Evolutionary conservation across 2,888 invertebrate species (phyloP).

Genomic region (Xylota segnis): DNA sequence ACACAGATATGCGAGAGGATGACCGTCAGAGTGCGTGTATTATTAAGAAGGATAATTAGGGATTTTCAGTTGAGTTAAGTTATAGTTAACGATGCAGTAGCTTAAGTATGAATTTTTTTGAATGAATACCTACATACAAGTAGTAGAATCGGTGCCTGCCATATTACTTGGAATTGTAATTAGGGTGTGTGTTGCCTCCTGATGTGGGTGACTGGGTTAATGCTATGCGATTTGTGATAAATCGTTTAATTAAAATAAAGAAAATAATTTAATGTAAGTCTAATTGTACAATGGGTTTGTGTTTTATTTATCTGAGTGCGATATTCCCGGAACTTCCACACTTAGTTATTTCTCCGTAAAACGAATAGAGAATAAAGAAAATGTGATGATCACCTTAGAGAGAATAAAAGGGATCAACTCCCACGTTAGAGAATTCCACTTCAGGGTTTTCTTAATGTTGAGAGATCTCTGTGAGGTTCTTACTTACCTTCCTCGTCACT

Average conservation of each 20-base stretch:
- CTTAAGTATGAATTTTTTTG: too few species aligned
- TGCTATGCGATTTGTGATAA: slow-evolving; percentile 45
- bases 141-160: slow-evolving; percentile 80
- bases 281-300: background rate
- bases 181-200: slow-evolving; percentile 1
- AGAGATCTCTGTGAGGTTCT: too few species aligned
- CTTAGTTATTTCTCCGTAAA: too few species aligned
- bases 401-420: too few species aligned
- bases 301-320: background rate
- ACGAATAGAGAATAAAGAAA: too few species aligned
- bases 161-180: slow-evolving; percentile 37
- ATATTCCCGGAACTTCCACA: too few species aligned
- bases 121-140: slow-evolving; percentile 51
- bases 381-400: too few species aligned
- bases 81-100: background rate
- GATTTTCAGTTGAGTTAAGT: background rate
- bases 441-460: too few species aligned
- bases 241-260: slow-evolving; percentile 31
- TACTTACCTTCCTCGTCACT: too few species aligned
- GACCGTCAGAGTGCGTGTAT: slow-evolving; percentile 86
- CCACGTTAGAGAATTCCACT: too few species aligned
- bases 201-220: slow-evolving; percentile 38
- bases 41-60: slow-evolving; percentile 81
- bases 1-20: slow-evolving; percentile 89
- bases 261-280: slow-evolving; percentile 9